Evolutionary conservation across 2,113 vertebrate species (phyloP), one percentile per base, ranked within the genome.

Genomic region (Ctenodactylus gundi): DNA sequence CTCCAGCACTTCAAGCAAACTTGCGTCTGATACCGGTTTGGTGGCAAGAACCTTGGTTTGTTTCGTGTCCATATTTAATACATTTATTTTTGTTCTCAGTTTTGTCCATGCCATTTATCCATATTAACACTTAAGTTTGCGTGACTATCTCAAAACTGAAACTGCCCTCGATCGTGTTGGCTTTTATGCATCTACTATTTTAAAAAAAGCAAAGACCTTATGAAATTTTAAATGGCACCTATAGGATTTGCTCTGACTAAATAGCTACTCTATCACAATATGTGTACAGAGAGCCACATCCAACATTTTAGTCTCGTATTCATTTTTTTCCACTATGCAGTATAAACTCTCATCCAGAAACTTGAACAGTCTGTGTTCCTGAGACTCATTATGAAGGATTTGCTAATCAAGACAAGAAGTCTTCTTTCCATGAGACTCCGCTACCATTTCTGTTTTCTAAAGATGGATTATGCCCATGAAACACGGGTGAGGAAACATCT

Each of bases 351-450:
- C 85, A 77, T 78, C 85, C 81, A 94, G 78, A 95, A 97, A 94
- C 64, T 81, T 96, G 95, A 96, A 84, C 39, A 85, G 85, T 70
- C n/a, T 89, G 57, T 95, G 88, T 62, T 91, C 94, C n/a, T 78
- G n/a, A 82, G 91, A 96, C 73, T 84, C 87, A 83, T 90, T 96
- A 84, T 17, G 55, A 94, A 93, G 90, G 51, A 92, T 98, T 97
- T 98, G 81, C 95, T 97, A 91, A 57, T 83, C n/a, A 60, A 77
- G 94, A 96, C 93, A 91, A 75, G 51, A 7, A 44, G 34, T 10
- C 73, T 31, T 84, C 68, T 58, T 89, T 92, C 80, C 93, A 70
- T n/a, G 6, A 93, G 67, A 87, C 88, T 73, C 92, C 90, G 82
- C 94, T 77, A 90, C 76, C 85, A 62, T 93, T 93, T 92, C 75